Conservation (phyloP, 1,140 invertebrate genomes). For the Cyphomyrmex costatus region DNA sequence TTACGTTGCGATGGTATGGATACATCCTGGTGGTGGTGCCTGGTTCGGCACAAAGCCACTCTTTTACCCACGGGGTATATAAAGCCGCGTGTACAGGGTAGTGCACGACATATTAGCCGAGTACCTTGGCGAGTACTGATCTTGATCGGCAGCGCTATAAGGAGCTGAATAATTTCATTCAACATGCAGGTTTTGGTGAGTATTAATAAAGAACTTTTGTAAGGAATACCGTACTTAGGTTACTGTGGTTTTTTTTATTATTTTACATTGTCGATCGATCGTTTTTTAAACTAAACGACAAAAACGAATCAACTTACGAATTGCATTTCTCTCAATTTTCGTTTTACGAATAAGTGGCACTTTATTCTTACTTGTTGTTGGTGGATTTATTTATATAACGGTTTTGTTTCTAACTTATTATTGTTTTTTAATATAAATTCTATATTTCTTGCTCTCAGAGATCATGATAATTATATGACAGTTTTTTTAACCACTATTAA, state of each 20-base stretch:
- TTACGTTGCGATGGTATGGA: conserved; percentile 34
- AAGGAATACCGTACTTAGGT: background rate
- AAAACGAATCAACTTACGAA: background rate
- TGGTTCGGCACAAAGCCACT: conserved; percentile 56
- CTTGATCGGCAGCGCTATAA: conserved; percentile 74
- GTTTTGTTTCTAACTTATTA: too few species aligned
- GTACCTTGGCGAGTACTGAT: conserved; percentile 79
- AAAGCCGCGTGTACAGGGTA: conserved; percentile 64
- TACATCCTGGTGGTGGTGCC: conserved; percentile 47
- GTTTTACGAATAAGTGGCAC: too few species aligned
- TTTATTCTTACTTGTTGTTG: too few species aligned
- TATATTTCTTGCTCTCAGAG: background rate
- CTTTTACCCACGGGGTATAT: conserved; percentile 72
- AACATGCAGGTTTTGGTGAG: conserved; percentile 77
- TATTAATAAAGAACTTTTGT: conserved; percentile 4
- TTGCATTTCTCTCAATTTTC: background rate
- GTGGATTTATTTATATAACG: too few species aligned
- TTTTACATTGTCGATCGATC: background rate
- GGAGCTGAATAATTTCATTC: conserved; percentile 58
- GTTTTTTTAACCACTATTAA: background rate
- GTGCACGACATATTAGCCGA: conserved; percentile 66
- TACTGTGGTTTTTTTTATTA: background rate
- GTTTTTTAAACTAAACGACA: too few species aligned
- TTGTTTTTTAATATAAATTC: background rate
- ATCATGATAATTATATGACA: background rate